Conservation (phyloP, 1,140 invertebrate genomes). For the Belonocnema kinseyi region DNA sequence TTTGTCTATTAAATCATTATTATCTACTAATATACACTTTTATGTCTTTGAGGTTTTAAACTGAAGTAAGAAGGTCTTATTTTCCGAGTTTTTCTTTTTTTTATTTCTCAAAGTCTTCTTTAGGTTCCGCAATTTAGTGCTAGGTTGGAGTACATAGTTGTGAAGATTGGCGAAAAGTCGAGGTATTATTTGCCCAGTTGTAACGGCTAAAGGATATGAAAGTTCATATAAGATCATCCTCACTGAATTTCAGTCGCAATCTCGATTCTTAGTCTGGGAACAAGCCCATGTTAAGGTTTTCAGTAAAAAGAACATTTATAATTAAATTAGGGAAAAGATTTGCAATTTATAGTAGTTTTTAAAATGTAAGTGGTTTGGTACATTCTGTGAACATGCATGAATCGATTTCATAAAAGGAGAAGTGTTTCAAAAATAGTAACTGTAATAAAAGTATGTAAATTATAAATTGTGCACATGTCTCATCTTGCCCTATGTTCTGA, state of each 20-base stretch:
- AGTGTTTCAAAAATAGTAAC: too few species aligned
- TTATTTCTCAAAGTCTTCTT: background rate
- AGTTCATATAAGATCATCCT: conserved; percentile 66
- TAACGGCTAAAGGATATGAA: conserved; percentile 49
- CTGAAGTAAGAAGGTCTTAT: too few species aligned
- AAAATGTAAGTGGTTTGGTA: too few species aligned
- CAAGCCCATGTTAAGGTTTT: conserved; percentile 44
- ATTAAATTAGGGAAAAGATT: background rate
- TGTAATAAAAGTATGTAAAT: too few species aligned
- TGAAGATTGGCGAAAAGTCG: conserved; percentile 49
- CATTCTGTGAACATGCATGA: too few species aligned
- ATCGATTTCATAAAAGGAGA: too few species aligned
- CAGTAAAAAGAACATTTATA: conserved; percentile 7
- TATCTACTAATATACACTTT: too few species aligned
- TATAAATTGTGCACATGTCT: too few species aligned
- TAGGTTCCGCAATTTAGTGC: conserved; percentile 58
- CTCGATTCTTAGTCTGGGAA: conserved; percentile 47
- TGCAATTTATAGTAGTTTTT: too few species aligned
- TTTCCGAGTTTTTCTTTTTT: background rate
- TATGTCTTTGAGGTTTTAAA: too few species aligned
- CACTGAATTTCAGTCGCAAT: conserved; percentile 53
- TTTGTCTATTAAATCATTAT: too few species aligned
- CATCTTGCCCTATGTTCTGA: too few species aligned
- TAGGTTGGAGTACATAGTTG: conserved; percentile 25
- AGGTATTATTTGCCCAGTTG: conserved; percentile 55